Conservation (phyloP, 2,888 invertebrate genomes). For the Glaucopsyche alexis region DNA sequence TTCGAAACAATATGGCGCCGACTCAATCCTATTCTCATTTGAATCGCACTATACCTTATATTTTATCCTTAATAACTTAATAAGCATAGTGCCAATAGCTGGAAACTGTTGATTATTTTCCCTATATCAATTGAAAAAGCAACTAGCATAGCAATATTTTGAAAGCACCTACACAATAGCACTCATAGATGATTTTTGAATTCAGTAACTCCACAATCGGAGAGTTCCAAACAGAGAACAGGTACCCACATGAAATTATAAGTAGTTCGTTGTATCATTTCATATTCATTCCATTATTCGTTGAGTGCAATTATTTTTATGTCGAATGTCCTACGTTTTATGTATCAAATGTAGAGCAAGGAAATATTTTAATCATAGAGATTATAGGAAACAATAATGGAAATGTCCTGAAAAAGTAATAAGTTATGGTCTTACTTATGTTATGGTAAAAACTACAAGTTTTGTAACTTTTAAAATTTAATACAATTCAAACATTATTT, state of each 20-base stretch:
- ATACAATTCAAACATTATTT: too few species aligned
- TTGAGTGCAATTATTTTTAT: conserved; percentile 1
- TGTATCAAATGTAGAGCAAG: neutral
- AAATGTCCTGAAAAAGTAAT: neutral
- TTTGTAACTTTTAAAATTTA: neutral
- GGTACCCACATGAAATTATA: conserved; percentile 35
- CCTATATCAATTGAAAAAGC: neutral
- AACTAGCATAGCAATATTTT: conserved; percentile 4
- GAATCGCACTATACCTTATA: too few species aligned
- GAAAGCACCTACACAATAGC: conserved; percentile 8
- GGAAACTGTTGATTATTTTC: neutral
- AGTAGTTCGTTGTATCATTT: conserved; percentile 32
- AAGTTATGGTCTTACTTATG: neutral
- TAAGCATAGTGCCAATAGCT: neutral
- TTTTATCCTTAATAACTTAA: neutral
- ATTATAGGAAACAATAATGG: neutral
- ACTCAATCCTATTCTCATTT: too few species aligned
- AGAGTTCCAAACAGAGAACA: conserved; percentile 37
- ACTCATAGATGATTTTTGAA: conserved; percentile 36
- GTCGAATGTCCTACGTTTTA: neutral
- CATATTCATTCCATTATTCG: conserved; percentile 18
- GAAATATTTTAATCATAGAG: neutral
- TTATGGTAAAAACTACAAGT: too few species aligned
- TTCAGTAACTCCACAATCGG: conserved; percentile 44
- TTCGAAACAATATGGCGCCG: too few species aligned